These are phyloP conservation scores for Tetrax tetrax DNA, from an alignment of 2,113 vertebrate species.

Conservation along the genomic window DNA sequence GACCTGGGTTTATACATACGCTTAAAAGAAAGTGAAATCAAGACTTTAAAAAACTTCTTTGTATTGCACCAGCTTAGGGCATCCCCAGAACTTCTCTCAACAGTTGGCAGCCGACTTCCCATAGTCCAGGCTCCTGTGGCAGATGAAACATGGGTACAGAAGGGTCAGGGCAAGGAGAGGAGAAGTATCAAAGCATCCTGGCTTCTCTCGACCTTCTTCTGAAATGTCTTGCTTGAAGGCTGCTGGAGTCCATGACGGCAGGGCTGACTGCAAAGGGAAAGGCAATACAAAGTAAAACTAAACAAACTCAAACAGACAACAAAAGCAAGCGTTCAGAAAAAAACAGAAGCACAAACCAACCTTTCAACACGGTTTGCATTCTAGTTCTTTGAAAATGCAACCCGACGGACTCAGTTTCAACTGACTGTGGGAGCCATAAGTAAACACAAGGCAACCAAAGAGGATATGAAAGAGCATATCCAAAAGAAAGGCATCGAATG, in stretches of 20 bases:
- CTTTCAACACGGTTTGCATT: background rate
- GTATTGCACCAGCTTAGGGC: constrained; percentile 78
- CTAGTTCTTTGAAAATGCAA: constrained; percentile 9
- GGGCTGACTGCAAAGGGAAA: constrained; percentile 77
- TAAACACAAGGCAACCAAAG: background rate
- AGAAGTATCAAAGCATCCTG: constrained; percentile 48
- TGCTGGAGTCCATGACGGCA: constrained; percentile 56
- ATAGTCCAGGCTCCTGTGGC: constrained; percentile 69
- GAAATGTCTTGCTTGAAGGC: constrained; percentile 77
- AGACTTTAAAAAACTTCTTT: constrained; percentile 72
- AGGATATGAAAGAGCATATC: background rate
- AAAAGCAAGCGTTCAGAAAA: constrained; percentile 29
- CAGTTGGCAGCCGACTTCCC: constrained; percentile 54
- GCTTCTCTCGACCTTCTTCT: constrained; percentile 67
- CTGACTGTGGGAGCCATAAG: background rate
- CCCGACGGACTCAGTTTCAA: background rate
- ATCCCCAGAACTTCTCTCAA: constrained; percentile 71
- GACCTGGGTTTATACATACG: constrained; percentile 72
- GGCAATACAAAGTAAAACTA: constrained; percentile 78
- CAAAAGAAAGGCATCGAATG: background rate
- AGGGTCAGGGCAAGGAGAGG: constrained; percentile 63
- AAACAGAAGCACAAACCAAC: background rate
- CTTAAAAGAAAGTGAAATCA: constrained; percentile 71
- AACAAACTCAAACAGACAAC: constrained; percentile 51
- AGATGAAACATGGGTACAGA: constrained; percentile 56